A percentile compares a stretch with the other conserved stretches of the same genome.
Evolutionary conservation across 2,113 vertebrate species (phyloP).

Genomic region (Vanacampus margaritifer): DNA sequence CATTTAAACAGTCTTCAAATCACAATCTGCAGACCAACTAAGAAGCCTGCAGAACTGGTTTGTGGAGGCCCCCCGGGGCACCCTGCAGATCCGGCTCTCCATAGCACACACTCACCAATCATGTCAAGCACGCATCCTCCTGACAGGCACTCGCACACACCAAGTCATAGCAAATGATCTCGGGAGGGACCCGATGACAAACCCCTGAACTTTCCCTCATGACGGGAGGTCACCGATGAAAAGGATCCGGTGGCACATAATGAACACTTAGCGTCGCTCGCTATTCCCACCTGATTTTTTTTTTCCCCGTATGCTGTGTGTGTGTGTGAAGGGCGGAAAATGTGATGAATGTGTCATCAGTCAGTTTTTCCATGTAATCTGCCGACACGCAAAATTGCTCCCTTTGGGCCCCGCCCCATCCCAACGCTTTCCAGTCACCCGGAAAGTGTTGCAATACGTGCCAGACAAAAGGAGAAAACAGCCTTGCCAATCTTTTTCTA

Average conservation of each 20-base stretch:
- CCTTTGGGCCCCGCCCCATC: constrained; percentile 36
- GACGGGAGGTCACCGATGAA: constrained; percentile 24
- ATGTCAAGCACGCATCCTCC: constrained; percentile 30
- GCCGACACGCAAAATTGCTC: constrained; percentile 38
- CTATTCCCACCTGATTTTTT: constrained; percentile 2
- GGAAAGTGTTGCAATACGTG: constrained; percentile 25
- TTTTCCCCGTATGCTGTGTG: background rate
- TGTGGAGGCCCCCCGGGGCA: constrained; percentile 46
- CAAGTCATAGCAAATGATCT: constrained; percentile 30
- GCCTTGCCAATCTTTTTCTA: background rate
- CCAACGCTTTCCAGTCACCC: constrained; percentile 29
- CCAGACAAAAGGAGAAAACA: constrained; percentile 3
- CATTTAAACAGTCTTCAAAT: too few relatives aligned
- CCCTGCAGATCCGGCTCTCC: constrained; percentile 29
- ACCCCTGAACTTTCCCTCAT: constrained; percentile 37
- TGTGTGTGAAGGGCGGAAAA: constrained; percentile 46
- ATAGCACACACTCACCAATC: constrained; percentile 15
- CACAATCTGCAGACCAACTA: constrained; percentile 17
- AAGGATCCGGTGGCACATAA: constrained; percentile 2
- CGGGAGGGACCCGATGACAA: constrained; percentile 36
- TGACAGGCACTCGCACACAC: constrained; percentile 31
- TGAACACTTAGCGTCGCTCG: constrained; percentile 9
- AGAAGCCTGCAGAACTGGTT: constrained; percentile 60
- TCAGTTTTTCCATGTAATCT: constrained; percentile 50
- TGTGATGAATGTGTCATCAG: constrained; percentile 49